These are phyloP conservation scores for Antennarius striatus DNA, from an alignment of 2,113 vertebrate species.

Conservation along the genomic window DNA sequence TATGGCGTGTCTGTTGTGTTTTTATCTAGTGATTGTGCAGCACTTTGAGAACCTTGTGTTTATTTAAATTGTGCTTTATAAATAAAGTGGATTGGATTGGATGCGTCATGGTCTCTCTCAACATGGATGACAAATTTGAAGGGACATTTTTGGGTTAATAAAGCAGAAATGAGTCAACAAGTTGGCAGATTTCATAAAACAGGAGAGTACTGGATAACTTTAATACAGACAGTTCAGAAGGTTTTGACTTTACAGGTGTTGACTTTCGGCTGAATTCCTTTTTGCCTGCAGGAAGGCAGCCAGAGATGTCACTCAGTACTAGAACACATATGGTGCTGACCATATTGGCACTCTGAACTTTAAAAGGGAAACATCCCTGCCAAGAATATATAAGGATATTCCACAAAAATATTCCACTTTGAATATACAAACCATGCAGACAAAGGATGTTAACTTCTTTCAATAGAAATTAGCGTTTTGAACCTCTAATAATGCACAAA, in stretches of 20 bases:
- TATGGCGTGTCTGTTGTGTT: too few relatives aligned
- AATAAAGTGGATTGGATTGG: too few relatives aligned
- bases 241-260: constrained; percentile 27
- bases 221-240: constrained; percentile 2
- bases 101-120: constrained; percentile 63
- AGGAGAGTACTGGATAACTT: constrained; percentile 7
- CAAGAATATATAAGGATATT: constrained; percentile 49
- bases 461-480: background rate
- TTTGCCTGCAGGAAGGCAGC: constrained; percentile 33
- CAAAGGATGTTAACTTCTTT: constrained; percentile 16
- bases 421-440: constrained; percentile 24
- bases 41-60: too few relatives aligned
- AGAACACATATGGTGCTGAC: constrained; percentile 37
- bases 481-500: too few relatives aligned
- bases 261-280: constrained; percentile 38
- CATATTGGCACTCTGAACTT: constrained; percentile 36
- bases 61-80: too few relatives aligned
- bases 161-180: constrained; percentile 55
- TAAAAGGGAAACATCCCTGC: constrained; percentile 23
- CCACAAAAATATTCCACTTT: constrained; percentile 30
- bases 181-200: constrained; percentile 51
- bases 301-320: constrained; percentile 56
- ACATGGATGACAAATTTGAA: constrained; percentile 62
- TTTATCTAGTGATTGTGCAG: too few relatives aligned
- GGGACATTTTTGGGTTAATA: constrained; percentile 41